Base-by-base conservation (phyloP, 2,888 invertebrate species). In the Epiblema foenella region DNA sequence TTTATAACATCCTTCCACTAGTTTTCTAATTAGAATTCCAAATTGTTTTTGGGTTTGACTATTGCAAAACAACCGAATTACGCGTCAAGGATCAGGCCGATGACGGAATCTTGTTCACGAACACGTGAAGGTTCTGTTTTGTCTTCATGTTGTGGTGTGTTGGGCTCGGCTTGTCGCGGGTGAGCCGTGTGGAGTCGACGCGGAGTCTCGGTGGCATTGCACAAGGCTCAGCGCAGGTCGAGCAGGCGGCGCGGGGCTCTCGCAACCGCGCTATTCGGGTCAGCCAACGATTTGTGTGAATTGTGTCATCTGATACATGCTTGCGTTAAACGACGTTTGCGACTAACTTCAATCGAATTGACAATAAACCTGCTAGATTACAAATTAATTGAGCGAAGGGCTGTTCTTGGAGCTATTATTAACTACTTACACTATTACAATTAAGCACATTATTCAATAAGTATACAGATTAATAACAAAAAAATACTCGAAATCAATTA, bases 241-340 rank as follows among this genome's bases (percentile, higher is more conserved):
- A 82, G 81, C 85, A 80, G 84, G 86, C 88, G 86, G 85, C 83
- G 83, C 87, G 85, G 85, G 87, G 82, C 85, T 91, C 90, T 89
- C 90, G 91, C 92, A 91, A 91, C 87, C 86, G 78, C 79, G 87
- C 87, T 90, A 93, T 92, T 92, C 89, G 87, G 93, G 92, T 93
- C 92, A 91, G 83, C 81, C 85, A 88, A 84, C 90, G 88, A 91
- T 91, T 93, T 92, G 91, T 91, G 91, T 90, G 90, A 91, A 92
- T 92, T 91, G 93, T 91, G 93, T 88, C 92, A 91, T 89, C 89
- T 89, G 85, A 87, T 68, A 71, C 70, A 72, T 84, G 83, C 82
- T 85, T 83, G 85, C 81, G 78, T 81, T 85, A 82, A 85, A 83
- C 81, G 79, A 76, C 77, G 77, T 77, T 79, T 77, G 73, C 63